Evolutionary conservation across 2,888 invertebrate species (phyloP).

Genomic region (Zele albiditarsus): DNA sequence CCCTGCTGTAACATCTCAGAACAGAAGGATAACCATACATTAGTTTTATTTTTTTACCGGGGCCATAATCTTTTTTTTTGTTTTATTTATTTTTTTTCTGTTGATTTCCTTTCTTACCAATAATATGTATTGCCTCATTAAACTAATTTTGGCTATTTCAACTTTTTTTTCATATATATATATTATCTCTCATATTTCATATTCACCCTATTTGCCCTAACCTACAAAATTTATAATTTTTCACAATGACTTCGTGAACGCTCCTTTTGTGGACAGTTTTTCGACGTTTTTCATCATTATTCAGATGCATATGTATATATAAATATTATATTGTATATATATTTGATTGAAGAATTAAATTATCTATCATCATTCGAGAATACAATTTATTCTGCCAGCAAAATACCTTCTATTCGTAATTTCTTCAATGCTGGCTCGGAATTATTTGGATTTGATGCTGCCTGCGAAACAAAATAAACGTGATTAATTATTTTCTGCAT

Average conservation of each 20-base stretch:
- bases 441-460: conserved; percentile 62
- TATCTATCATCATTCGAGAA: conserved; percentile 2
- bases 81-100: conserved; percentile 29
- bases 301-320: neutral
- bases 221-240: conserved; percentile 49
- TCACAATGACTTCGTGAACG: conserved; percentile 1
- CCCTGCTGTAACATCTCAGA: conserved; percentile 75
- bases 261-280: neutral
- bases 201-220: conserved; percentile 48
- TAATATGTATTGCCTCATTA: conserved; percentile 8
- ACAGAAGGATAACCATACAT: conserved; percentile 75
- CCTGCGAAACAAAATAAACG: conserved; percentile 55
- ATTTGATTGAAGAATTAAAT: conserved; percentile 6
- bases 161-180: conserved; percentile 31
- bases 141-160: conserved; percentile 23
- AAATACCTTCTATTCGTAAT: conserved; percentile 69
- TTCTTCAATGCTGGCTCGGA: conserved; percentile 66
- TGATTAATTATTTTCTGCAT: neutral
- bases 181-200: neutral
- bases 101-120: conserved; percentile 33
- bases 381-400: conserved; percentile 55
- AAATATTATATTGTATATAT: neutral
- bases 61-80: conserved; percentile 46
- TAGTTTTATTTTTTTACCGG: conserved; percentile 70
- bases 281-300: conserved; percentile 25